Percentiles rank a stretch among this genome's conserved stretches.
These are phyloP conservation scores for Bombus superbus DNA, from an alignment of 1,140 invertebrate genomes.

Conservation along the genomic window DNA sequence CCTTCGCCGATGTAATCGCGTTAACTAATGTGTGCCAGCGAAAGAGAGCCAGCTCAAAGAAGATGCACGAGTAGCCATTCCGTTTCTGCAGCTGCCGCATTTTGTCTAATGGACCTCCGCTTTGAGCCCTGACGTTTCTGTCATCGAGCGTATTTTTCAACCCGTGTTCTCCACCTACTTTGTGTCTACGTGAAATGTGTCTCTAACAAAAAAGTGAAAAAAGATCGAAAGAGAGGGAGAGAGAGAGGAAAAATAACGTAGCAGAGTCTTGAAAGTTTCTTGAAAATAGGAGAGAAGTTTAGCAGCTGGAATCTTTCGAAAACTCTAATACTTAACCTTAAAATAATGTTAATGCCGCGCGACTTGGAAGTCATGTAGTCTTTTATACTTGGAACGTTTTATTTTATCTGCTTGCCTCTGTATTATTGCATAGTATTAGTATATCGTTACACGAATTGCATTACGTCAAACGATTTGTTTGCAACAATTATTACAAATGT, in stretches of 20 bases:
- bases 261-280: not conserved
- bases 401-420: no score
- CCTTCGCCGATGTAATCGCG: slow-evolving; percentile 18
- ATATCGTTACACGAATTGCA: no score
- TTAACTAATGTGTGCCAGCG: slow-evolving; percentile 5
- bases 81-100: slow-evolving; percentile 10
- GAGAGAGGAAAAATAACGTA: no score
- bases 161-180: not conserved
- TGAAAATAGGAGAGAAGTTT: slow-evolving; percentile 1
- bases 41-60: not conserved
- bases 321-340: slow-evolving; percentile 11
- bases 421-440: no score
- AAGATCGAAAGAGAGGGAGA: no score
- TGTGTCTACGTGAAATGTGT: not conserved
- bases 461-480: no score
- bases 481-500: no score
- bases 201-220: not conserved
- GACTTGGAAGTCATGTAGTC: not conserved
- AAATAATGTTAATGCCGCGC: not conserved
- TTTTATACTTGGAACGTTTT: no score
- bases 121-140: not conserved
- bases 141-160: slow-evolving; percentile 7
- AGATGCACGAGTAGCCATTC: slow-evolving; percentile 16
- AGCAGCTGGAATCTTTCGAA: not conserved
- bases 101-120: slow-evolving; percentile 4